Evolutionary conservation across 2,113 vertebrate species (phyloP).

Genomic region (Bujurquina vittata): DNA sequence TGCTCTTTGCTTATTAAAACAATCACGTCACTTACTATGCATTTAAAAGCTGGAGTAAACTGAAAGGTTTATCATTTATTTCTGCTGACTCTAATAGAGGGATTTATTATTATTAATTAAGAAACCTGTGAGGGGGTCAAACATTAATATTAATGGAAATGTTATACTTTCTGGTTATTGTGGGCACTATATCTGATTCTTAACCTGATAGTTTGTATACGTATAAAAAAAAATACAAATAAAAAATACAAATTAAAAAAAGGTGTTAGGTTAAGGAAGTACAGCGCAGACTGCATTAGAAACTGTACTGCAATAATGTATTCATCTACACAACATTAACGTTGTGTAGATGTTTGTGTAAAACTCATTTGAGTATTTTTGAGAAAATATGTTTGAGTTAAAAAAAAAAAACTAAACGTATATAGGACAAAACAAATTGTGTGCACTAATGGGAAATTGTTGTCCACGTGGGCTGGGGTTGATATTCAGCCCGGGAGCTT

Average conservation of each 20-base stretch:
- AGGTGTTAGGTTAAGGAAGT: neutral
- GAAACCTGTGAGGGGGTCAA: no score
- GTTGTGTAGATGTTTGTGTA: neutral
- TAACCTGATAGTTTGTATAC: no score
- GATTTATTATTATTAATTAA: neutral
- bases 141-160: neutral
- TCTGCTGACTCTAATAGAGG: neutral
- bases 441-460: neutral
- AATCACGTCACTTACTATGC: neutral
- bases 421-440: neutral
- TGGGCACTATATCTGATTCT: no score
- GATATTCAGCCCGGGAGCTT: no score
- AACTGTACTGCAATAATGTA: neutral
- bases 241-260: neutral
- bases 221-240: neutral
- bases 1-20: neutral
- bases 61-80: neutral
- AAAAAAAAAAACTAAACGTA: neutral
- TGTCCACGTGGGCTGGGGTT: neutral
- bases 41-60: no score
- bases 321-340: neutral
- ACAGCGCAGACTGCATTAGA: neutral
- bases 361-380: neutral
- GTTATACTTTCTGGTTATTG: neutral
- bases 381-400: neutral